These are phyloP conservation scores for Clavelina lepadiformis DNA, from an alignment of 23 tunicate genomes.

Conservation along the genomic window DNA sequence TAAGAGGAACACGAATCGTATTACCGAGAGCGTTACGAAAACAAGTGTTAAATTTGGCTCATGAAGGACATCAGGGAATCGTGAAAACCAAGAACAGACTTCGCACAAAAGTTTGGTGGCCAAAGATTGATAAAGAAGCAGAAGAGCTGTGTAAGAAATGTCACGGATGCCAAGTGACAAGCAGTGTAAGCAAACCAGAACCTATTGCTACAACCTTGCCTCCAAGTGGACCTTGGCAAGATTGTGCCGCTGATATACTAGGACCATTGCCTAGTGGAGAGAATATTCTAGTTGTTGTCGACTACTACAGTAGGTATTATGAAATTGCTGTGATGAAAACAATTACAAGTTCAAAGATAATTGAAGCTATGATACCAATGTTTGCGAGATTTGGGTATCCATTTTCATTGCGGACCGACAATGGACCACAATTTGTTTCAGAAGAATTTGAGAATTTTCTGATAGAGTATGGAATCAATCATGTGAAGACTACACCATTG, in stretches of 20 bases:
- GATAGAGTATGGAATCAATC: constrained; percentile 29
- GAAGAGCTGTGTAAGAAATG: constrained; percentile 10
- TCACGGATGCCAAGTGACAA: constrained; percentile 40
- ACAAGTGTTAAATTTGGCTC: constrained; percentile 11
- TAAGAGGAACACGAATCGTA: constrained; percentile 7
- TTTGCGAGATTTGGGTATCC: constrained; percentile 20
- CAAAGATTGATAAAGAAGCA: constrained; percentile 26
- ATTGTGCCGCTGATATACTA: no score
- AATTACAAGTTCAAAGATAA: no score
- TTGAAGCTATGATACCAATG: background rate
- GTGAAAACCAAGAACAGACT: constrained; percentile 21
- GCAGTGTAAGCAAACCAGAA: no score
- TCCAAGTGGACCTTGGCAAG: no score
- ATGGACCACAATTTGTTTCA: constrained; percentile 33
- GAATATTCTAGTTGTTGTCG: no score
- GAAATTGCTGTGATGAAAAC: no score
- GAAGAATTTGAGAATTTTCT: constrained; percentile 21
- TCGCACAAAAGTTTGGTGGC: constrained; percentile 29
- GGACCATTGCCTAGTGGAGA: no score
- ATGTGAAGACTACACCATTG: constrained; percentile 16
- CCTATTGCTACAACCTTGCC: no score
- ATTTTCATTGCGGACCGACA: constrained; percentile 11
- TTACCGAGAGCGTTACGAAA: constrained; percentile 6
- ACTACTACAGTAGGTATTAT: no score
- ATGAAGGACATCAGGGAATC: constrained; percentile 16